Conservation (phyloP, 2,113 vertebrate genomes). For the Gyps fulvus region DNA sequence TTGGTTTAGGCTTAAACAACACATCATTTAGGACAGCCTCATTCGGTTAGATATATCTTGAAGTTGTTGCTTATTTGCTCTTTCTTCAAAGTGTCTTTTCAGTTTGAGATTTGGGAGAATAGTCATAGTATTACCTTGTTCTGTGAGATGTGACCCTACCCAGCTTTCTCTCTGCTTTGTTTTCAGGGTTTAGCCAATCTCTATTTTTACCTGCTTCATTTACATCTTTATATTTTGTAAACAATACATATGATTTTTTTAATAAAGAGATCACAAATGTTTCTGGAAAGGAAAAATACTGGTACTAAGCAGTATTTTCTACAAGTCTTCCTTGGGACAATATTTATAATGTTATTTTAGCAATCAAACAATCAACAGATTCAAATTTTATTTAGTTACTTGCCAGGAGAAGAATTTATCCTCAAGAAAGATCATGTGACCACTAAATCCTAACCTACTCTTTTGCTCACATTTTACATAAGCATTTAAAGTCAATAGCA, state of each 20-base stretch:
- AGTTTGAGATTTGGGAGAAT: neutral
- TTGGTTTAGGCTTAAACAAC: neutral
- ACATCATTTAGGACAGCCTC: neutral
- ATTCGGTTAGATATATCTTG: neutral
- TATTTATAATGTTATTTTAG: neutral
- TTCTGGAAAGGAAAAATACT: neutral
- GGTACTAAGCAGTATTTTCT: neutral
- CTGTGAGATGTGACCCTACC: too few species aligned
- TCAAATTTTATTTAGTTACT: neutral
- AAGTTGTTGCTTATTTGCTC: neutral
- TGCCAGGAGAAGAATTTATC: neutral
- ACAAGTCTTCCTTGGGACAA: neutral
- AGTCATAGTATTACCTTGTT: neutral
- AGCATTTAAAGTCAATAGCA: neutral
- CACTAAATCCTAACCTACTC: neutral
- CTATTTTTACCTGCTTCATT: neutral
- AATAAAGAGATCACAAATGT: neutral
- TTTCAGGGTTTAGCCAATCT: neutral
- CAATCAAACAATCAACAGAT: neutral
- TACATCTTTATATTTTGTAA: neutral
- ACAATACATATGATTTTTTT: neutral
- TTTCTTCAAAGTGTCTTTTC: neutral
- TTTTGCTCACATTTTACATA: neutral
- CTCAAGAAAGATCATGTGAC: neutral
- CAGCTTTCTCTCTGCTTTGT: neutral